A percentile compares a stretch with the other conserved stretches of the same genome.
These are phyloP conservation scores for Phacellophora camtschatica DNA, from an alignment of 30 jellyfish, hydroid and myxozoan genomes.

Conservation along the genomic window DNA sequence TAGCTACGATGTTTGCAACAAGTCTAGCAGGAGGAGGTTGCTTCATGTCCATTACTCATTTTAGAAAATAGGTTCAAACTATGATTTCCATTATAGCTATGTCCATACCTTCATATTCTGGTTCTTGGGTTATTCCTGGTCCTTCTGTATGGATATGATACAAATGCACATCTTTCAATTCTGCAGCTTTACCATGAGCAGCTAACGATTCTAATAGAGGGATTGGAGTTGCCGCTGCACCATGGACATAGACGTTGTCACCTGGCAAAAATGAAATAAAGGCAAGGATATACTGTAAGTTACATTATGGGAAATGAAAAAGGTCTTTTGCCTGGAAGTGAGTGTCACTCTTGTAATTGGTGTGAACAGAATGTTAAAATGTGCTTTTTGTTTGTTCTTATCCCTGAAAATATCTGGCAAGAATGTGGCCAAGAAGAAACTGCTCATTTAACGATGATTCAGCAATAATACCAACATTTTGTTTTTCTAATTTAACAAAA, in stretches of 20 bases:
- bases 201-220: conserved; percentile 72
- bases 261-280: conserved; percentile 11
- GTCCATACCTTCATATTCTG: conserved; percentile 67
- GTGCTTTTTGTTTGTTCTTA: not conserved
- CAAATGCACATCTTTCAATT: conserved; percentile 53
- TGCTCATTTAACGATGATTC: too few species aligned
- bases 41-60: too few species aligned
- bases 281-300: not conserved
- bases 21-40: too few species aligned
- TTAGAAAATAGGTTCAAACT: too few species aligned
- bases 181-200: conserved; percentile 22
- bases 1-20: too few species aligned
- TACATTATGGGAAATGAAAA: too few species aligned
- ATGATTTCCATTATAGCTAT: too few species aligned
- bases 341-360: too few species aligned
- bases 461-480: too few species aligned
- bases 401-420: not conserved
- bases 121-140: conserved; percentile 72
- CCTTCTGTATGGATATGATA: conserved; percentile 87
- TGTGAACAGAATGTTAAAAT: too few species aligned
- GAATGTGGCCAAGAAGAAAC: not conserved
- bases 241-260: conserved; percentile 69
- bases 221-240: conserved; percentile 85
- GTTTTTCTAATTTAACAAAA: too few species aligned
- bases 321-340: too few species aligned